Base-by-base conservation (phyloP, 2,888 invertebrate species). In the Cyclophora albipunctata region DNA sequence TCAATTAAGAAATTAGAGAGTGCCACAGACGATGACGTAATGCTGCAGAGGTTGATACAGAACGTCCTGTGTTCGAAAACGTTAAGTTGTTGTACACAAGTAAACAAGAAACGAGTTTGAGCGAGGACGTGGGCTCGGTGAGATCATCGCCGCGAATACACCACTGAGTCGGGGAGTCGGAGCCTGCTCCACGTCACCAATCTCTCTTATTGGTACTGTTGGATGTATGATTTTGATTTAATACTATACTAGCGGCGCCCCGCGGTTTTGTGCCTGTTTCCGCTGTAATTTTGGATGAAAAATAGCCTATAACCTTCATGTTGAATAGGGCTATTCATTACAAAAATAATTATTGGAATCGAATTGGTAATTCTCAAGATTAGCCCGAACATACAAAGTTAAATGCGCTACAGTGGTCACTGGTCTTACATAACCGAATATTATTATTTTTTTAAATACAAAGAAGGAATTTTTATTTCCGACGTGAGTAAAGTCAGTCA, bases 81-180 rank as follows among this genome's bases (percentile, higher is more conserved):
- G 76, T 78, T 78, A 79, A 79, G 80, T 79, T 80, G 67, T 77
- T 76, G 75, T 75, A 62, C 67, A 61, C 78, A 75, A 84, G 84
- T 86, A 84, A 86, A 87, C 84, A 87, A 77, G 74, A 86, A 87
- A 87, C 87, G 77, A 80, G 87, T 87, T 85, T 85, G 73, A 75
- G 66, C 69, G 68, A 86, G 86, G 86, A 85, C 86, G 86, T 83
- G 80, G 81, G 82, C 75, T 70, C 73, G 81, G 73, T 87, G 87
- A 88, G 84, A 87, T 88, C 87, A 87, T 71, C 87, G 82, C 80
- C 69, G 72, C 72, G 74, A 83, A 83, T 88, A 86, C 63, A 65
- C 64, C 71, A 64, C 73, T 78, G 84, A 85, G 87, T 85, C 81
- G 20, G 20, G 20, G 20, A 20, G 37, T 37, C 37, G 37, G 4